Conservation (phyloP, 2,797 vertebrate genomes). For the Phalloptychus januarius region DNA sequence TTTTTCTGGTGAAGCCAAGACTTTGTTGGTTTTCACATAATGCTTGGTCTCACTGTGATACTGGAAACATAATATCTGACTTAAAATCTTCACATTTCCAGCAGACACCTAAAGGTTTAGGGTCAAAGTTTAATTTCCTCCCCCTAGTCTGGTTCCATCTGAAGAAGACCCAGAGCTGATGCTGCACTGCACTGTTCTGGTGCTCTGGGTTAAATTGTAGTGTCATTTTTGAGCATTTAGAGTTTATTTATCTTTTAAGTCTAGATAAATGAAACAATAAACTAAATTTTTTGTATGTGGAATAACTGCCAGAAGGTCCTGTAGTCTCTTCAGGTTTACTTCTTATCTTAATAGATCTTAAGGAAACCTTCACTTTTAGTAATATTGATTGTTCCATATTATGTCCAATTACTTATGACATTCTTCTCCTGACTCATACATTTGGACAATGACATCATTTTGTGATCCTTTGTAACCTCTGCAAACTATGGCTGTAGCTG, state of each 20-base stretch:
- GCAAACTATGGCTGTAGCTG: neutral
- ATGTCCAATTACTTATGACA: neutral
- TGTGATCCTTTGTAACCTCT: neutral
- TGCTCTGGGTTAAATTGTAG: neutral
- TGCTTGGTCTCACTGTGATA: neutral
- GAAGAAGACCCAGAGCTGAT: neutral
- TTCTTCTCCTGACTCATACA: neutral
- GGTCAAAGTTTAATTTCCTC: neutral
- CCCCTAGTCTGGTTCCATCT: too few relatives aligned
- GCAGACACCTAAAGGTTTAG: neutral
- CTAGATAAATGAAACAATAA: neutral
- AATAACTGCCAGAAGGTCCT: neutral
- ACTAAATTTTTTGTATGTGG: accelerated
- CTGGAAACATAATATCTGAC: neutral
- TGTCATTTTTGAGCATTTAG: neutral
- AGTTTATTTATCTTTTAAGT: neutral
- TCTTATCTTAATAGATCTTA: neutral
- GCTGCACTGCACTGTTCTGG: neutral
- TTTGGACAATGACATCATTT: neutral
- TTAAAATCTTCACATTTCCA: neutral
- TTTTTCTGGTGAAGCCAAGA: neutral
- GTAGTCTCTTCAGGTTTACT: neutral
- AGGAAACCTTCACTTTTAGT: neutral
- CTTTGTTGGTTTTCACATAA: neutral
- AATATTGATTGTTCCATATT: neutral